Percentiles rank a stretch among this genome's conserved stretches.
phyloP scores from a whole-genome alignment of 2,113 vertebrate genomes.

The Archilochus colubris region DNA sequence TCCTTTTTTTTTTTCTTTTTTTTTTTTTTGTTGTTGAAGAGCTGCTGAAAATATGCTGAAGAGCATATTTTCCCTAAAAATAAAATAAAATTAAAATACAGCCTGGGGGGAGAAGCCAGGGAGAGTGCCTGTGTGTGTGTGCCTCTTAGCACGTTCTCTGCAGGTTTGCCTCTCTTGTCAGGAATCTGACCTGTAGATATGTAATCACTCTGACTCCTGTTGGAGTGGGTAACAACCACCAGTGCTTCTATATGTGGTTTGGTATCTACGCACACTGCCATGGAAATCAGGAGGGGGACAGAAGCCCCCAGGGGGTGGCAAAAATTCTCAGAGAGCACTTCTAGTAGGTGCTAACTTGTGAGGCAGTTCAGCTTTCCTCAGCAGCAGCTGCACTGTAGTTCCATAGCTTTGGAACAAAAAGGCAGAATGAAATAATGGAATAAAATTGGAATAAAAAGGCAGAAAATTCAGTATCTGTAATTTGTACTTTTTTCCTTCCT shows the following conservation, averaged over 20 bases:
- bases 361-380: background rate
- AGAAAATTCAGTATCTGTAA: background rate
- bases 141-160: background rate
- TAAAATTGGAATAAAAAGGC: background rate
- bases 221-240: background rate
- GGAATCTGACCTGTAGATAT: background rate
- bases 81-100: background rate
- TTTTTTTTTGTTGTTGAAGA: too few species aligned
- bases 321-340: background rate
- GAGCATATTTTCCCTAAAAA: background rate
- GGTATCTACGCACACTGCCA: background rate
- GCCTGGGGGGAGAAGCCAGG: background rate
- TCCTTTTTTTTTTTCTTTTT: background rate
- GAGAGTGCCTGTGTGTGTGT: background rate
- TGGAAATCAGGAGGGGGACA: background rate
- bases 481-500: background rate
- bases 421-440: too few species aligned
- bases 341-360: background rate
- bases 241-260: background rate
- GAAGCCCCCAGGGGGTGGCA: background rate
- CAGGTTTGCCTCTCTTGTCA: background rate
- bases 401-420: background rate
- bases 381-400: background rate
- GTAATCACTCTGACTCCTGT: background rate
- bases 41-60: background rate